phyloP scores from a whole-genome alignment of 2,797 vertebrate genomes.

The Gymnodraco acuticeps region DNA sequence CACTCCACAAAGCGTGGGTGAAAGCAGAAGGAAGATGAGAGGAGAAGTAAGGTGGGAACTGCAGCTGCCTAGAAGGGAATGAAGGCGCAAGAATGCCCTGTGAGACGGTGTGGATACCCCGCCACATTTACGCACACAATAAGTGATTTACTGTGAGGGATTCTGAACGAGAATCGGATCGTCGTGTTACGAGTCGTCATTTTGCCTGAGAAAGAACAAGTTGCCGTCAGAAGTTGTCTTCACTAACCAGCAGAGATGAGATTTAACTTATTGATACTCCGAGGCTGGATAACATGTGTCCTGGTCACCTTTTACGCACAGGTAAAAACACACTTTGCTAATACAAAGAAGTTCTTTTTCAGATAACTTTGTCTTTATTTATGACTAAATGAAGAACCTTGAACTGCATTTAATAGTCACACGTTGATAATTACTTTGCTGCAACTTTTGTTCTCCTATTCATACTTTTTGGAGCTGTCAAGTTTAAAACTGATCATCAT shows the following conservation, averaged over 20 bases:
- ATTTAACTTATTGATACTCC: slow-evolving; percentile 83
- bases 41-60: slow-evolving; percentile 38
- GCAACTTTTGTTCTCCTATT: neutral
- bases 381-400: no score
- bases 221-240: slow-evolving; percentile 31
- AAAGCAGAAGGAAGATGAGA: slow-evolving; percentile 56
- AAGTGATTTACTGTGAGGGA: slow-evolving; percentile 45
- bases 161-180: slow-evolving; percentile 15
- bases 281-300: slow-evolving; percentile 81
- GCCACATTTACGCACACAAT: slow-evolving; percentile 35
- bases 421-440: neutral
- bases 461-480: neutral
- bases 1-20: slow-evolving; percentile 71
- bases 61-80: slow-evolving; percentile 57
- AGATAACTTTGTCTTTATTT: no score
- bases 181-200: neutral
- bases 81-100: slow-evolving; percentile 67
- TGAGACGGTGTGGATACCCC: slow-evolving; percentile 52
- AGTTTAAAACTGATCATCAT: neutral
- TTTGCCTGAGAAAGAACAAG: slow-evolving; percentile 12
- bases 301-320: slow-evolving; percentile 78
- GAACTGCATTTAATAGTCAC: neutral
- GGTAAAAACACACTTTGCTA: slow-evolving; percentile 65
- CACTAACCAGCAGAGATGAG: slow-evolving; percentile 74
- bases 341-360: no score